Base-by-base conservation (phyloP, 2,797 vertebrate genomes). In the Thamnophis elegans region DNA sequence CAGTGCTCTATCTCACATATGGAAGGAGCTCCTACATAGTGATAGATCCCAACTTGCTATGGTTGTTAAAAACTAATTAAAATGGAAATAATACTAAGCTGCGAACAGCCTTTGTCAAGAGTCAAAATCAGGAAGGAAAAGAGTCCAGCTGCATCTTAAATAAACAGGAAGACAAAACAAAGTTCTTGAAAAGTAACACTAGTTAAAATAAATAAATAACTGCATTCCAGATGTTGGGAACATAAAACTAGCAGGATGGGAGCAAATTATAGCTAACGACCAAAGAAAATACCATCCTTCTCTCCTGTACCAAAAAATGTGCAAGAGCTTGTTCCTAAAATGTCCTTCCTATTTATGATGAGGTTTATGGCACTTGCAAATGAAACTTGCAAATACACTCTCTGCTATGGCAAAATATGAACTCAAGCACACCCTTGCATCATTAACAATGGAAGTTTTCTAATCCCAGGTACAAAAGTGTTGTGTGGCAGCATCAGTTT, bases 151-250 rank as follows among this genome's bases (percentile, higher is more conserved):
- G 32, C 28, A 65, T 93, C 86, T 85, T 56, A 55, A 55, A 58
- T 60, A 90, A 88, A 88, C 62, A 91, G 56, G 56, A 91, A 93
- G 88, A 47, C 18, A 20, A 88, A 82, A 55, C 54, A 53, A 36
- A 26, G 14, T 60, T n/a, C 22, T 82, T 1, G 62, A 78, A 93
- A 93, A 60, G 55, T 54, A 78, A 54, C 13, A 20, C 60, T 90
- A 53, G 91, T 89, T 90, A 87, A 86, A 89, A 91, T 90, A 93
- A 90, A 94, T 88, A 89, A 90, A 92, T 91, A 87, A 42, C 92
- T 73, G 25, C 42, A 89, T 86, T 68, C 90, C 90, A 89, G 91
- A 92, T 92, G 91, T 59, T 60, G 58, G 55, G 65, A 90, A 65
- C 54, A 51, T 60, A 78, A 65, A 53, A 89, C 28, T 65, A 65